phyloP scores from a whole-genome alignment of 2,888 invertebrate genomes.

The Synergus laeviventris region DNA sequence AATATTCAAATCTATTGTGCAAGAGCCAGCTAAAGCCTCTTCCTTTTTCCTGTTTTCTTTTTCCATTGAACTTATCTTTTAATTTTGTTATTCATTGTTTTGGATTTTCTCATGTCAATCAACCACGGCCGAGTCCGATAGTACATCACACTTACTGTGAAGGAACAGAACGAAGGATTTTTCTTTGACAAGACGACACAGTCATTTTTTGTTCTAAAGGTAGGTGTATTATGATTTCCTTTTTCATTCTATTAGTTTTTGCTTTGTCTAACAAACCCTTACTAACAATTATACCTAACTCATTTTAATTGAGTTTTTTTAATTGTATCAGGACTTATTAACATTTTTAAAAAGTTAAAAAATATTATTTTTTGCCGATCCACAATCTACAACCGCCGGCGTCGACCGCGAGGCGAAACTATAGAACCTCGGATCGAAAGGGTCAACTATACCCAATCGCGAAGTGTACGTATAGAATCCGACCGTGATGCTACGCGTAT shows the following conservation, averaged over 20 bases:
- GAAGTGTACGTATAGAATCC: too few relatives aligned
- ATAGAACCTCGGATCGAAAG: too few relatives aligned
- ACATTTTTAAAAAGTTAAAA: too few relatives aligned
- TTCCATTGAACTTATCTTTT: background rate
- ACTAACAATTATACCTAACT: background rate
- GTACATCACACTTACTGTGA: background rate
- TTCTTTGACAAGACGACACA: background rate
- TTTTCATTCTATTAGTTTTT: constrained; percentile 27
- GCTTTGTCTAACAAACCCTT: background rate
- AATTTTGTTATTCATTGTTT: background rate
- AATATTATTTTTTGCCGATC: too few relatives aligned
- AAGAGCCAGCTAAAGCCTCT: too few relatives aligned
- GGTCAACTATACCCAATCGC: too few relatives aligned
- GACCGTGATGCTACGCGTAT: too few relatives aligned
- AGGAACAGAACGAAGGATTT: background rate
- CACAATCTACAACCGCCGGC: too few relatives aligned
- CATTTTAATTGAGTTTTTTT: background rate
- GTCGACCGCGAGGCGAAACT: too few relatives aligned
- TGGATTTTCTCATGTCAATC: background rate
- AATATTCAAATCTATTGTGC: too few relatives aligned
- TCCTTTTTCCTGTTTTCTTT: too few relatives aligned
- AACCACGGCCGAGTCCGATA: background rate
- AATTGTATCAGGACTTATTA: too few relatives aligned
- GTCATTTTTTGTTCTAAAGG: constrained; percentile 51
- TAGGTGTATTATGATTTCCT: constrained; percentile 54